phyloP scores from a whole-genome alignment of 2,113 vertebrate species.

The Campylorhamphus procurvoides region DNA sequence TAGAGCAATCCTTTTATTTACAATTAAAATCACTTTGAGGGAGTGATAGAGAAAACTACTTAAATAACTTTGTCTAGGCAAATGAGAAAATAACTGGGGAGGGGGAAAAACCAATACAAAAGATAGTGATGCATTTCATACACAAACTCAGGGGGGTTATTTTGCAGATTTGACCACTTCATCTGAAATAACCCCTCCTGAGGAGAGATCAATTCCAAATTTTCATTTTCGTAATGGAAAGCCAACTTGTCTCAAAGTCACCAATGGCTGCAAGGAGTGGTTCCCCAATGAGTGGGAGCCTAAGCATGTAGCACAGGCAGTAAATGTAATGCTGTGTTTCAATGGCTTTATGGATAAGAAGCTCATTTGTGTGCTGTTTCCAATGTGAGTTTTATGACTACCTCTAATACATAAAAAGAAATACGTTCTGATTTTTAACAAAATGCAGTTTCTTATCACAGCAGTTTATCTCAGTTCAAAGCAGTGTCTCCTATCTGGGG shows the following conservation, averaged over 20 bases:
- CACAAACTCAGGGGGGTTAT: neutral
- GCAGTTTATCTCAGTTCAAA: constrained; percentile 51
- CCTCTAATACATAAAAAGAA: constrained; percentile 66
- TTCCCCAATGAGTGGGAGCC: constrained; percentile 28
- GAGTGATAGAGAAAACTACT: neutral
- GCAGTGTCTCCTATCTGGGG: constrained; percentile 14
- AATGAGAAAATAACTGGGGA: neutral
- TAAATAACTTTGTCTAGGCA: neutral
- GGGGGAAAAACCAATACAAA: neutral
- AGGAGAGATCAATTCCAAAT: constrained; percentile 4
- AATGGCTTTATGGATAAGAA: constrained; percentile 66
- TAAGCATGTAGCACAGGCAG: constrained; percentile 69
- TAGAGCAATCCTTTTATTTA: neutral
- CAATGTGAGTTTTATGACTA: constrained; percentile 63
- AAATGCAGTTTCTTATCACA: constrained; percentile 35
- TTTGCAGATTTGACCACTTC: neutral
- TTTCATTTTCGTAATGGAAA: neutral
- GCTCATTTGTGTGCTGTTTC: constrained; percentile 63
- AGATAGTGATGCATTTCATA: neutral
- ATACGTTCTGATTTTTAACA: constrained; percentile 62
- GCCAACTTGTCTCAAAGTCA: constrained; percentile 44
- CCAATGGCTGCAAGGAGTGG: constrained; percentile 48
- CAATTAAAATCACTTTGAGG: constrained; percentile 6
- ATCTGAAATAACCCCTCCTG: constrained; percentile 14
- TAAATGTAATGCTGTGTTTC: constrained; percentile 71